These are phyloP conservation scores for Mesorhabditis sp. DNA, from an alignment of 2,888 invertebrate species.

Conservation along the genomic window DNA sequence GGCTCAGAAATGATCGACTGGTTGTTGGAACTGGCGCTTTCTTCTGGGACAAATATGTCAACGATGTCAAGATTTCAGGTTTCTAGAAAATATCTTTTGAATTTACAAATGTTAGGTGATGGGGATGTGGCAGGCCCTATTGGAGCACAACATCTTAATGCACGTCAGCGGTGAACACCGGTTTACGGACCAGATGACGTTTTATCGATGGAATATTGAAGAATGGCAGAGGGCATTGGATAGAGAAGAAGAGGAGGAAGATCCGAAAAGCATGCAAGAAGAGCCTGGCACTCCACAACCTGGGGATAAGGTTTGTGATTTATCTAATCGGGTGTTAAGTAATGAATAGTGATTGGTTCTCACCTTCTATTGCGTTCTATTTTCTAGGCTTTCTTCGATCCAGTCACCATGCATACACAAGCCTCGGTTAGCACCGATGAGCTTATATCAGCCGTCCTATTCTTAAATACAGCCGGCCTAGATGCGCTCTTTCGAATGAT, in stretches of 20 bases:
- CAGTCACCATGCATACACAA: neutral
- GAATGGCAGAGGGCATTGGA: neutral
- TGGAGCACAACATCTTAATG: constrained; percentile 75
- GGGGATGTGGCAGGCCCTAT: constrained; percentile 78
- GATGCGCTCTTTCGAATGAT: constrained; percentile 78
- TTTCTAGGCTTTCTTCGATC: neutral
- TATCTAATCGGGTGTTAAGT: no score
- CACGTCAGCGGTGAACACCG: constrained; percentile 76
- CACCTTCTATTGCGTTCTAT: no score
- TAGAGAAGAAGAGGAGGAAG: constrained; percentile 8
- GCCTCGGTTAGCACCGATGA: constrained; percentile 24
- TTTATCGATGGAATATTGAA: constrained; percentile 70
- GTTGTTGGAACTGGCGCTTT: constrained; percentile 67
- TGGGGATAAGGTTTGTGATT: neutral
- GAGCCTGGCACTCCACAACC: constrained; percentile 15
- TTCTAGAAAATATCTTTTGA: neutral
- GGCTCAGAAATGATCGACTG: constrained; percentile 79
- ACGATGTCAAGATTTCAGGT: constrained; percentile 30
- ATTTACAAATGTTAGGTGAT: constrained; percentile 51
- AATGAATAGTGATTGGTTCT: neutral
- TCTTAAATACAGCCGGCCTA: constrained; percentile 72
- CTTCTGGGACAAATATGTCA: constrained; percentile 12
- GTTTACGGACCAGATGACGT: constrained; percentile 77
- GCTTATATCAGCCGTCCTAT: constrained; percentile 61
- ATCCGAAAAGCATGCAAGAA: constrained; percentile 7